phyloP scores from a whole-genome alignment of 2,888 invertebrate species.

The Troilus luridus region DNA sequence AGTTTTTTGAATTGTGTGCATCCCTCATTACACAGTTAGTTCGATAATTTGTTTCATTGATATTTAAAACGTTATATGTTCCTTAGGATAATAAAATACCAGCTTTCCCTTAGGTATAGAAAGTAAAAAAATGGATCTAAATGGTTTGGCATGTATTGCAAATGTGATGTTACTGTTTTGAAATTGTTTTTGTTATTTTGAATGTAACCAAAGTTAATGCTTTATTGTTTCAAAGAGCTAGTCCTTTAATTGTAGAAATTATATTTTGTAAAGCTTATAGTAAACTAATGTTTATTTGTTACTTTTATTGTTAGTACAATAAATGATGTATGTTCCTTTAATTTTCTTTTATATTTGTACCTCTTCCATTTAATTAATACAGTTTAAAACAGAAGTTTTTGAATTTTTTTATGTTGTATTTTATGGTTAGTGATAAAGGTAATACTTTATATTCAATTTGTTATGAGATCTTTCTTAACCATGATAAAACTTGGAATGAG shows the following conservation, averaged over 20 bases:
- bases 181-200: not conserved
- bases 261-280: not conserved
- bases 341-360: not conserved
- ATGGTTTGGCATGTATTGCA: not conserved
- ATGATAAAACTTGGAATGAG: no score
- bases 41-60: slow-evolving; percentile 70
- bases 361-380: not conserved
- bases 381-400: no score
- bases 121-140: not conserved
- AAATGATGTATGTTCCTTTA: not conserved
- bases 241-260: not conserved
- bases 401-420: no score
- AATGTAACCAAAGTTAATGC: slow-evolving; percentile 26
- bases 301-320: not conserved
- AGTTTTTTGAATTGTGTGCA: slow-evolving; percentile 99
- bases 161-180: not conserved
- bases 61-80: not conserved
- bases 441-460: no score
- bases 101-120: not conserved
- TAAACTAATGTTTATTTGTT: not conserved
- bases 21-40: slow-evolving; percentile 98
- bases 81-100: not conserved
- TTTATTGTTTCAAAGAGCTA: not conserved
- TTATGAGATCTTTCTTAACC: no score
- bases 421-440: no score